Conservation (phyloP, 2,797 vertebrate genomes). For the Numenius phaeopus region DNA sequence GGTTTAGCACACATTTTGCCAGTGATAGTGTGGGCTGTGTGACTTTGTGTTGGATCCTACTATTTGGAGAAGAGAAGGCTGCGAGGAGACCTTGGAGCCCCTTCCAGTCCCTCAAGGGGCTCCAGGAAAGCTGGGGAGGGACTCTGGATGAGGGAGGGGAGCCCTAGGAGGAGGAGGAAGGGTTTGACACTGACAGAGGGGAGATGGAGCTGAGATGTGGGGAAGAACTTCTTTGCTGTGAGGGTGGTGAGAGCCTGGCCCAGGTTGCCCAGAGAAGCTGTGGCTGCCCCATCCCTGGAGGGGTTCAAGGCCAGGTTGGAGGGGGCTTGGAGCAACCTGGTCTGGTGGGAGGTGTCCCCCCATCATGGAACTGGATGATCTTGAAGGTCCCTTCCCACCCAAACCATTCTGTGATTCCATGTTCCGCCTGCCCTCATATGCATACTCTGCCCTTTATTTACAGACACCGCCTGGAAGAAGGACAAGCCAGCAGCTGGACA, state of each 20-base stretch:
- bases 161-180: too few relatives aligned
- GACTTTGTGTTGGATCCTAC: not conserved
- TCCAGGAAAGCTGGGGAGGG: not conserved
- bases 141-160: not conserved
- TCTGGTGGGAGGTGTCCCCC: not conserved
- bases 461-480: slow-evolving; percentile 96
- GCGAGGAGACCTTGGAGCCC: too few relatives aligned
- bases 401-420: fast-evolving
- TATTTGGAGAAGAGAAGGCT: not conserved
- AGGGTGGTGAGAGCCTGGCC: too few relatives aligned
- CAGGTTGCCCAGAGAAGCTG: too few relatives aligned
- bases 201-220: too few relatives aligned
- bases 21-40: not conserved
- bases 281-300: too few relatives aligned
- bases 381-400: not conserved
- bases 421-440: not conserved
- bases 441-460: not conserved
- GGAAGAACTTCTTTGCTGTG: too few relatives aligned
- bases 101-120: not conserved
- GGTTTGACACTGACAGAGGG: too few relatives aligned
- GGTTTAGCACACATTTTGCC: fast-evolving
- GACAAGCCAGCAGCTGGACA: slow-evolving; percentile 98
- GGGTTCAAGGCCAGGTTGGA: too few relatives aligned
- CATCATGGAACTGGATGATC: not conserved
- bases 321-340: too few relatives aligned